Percentiles rank a stretch among this genome's conserved stretches.
Evolutionary conservation across 2,888 invertebrate genomes (phyloP).

Genomic region (Amphipoea oculea): DNA sequence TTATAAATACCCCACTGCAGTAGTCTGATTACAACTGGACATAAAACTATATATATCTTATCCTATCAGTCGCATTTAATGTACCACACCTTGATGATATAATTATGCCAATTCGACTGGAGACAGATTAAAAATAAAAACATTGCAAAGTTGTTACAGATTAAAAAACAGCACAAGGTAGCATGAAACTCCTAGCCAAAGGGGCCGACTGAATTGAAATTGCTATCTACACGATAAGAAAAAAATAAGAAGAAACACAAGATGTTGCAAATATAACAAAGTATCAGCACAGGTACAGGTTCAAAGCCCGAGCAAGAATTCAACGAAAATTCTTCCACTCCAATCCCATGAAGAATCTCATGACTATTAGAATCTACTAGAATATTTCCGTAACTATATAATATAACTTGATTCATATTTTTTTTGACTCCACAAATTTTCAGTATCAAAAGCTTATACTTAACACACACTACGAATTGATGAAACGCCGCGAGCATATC

Average conservation of each 20-base stretch:
- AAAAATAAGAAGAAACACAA: too few species aligned
- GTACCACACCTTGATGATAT: neutral
- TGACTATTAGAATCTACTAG: neutral
- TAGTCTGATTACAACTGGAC: neutral
- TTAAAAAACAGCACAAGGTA: too few species aligned
- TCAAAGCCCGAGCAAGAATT: too few species aligned
- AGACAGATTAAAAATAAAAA: neutral
- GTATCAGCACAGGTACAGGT: too few species aligned
- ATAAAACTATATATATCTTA: neutral
- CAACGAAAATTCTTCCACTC: too few species aligned
- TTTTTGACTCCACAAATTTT: neutral
- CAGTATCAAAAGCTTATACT: conserved; percentile 10
- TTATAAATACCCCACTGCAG: neutral
- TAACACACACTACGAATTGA: neutral
- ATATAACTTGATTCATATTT: neutral
- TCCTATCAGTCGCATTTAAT: neutral
- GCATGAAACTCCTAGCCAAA: too few species aligned
- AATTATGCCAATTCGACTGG: neutral
- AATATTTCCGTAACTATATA: neutral
- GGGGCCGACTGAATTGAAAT: too few species aligned
- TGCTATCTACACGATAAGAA: too few species aligned
- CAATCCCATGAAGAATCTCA: too few species aligned
- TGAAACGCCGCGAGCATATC: neutral
- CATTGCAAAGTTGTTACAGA: neutral
- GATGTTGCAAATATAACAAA: too few species aligned